Conservation (phyloP, 1,140 invertebrate genomes). For the Trigoniulus corallinus region DNA sequence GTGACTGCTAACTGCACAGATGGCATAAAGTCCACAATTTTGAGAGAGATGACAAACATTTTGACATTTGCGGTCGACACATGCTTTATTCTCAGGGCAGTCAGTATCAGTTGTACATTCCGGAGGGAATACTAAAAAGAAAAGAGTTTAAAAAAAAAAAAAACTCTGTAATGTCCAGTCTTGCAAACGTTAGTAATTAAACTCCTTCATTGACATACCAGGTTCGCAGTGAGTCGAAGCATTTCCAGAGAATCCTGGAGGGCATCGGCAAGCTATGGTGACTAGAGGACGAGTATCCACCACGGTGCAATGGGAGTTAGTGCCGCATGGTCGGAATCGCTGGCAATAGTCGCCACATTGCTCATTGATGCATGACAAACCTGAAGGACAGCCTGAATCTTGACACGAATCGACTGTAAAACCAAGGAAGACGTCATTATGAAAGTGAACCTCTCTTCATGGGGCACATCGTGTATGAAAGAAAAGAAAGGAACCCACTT, state of each 20-base stretch:
- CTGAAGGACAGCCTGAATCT: slow-evolving; percentile 64
- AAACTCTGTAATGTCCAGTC: too few species aligned
- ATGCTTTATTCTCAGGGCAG: slow-evolving; percentile 64
- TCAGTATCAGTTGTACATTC: not conserved
- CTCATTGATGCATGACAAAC: slow-evolving; percentile 58
- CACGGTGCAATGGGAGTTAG: slow-evolving; percentile 54
- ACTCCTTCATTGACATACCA: not conserved
- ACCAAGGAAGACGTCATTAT: not conserved
- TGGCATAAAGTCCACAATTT: slow-evolving; percentile 17
- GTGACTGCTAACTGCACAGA: slow-evolving; percentile 16
- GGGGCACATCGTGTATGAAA: not conserved
- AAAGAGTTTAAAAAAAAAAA: not conserved
- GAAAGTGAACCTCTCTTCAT: not conserved
- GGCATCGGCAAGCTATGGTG: slow-evolving; percentile 75
- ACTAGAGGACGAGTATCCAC: slow-evolving; percentile 58
- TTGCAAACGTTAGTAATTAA: not conserved
- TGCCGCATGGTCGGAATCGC: slow-evolving; percentile 54
- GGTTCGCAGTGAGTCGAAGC: slow-evolving; percentile 58
- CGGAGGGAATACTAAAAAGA: not conserved
- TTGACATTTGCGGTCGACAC: slow-evolving; percentile 42
- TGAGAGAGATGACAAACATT: slow-evolving; percentile 15
- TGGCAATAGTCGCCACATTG: slow-evolving; percentile 68
- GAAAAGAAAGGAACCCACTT: slow-evolving; percentile 1
- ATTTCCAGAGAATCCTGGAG: slow-evolving; percentile 69
- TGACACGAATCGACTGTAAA: slow-evolving; percentile 15